Evolutionary conservation across 2,888 invertebrate species (phyloP).

Genomic region (Poecilobothrus nobilitatus): DNA sequence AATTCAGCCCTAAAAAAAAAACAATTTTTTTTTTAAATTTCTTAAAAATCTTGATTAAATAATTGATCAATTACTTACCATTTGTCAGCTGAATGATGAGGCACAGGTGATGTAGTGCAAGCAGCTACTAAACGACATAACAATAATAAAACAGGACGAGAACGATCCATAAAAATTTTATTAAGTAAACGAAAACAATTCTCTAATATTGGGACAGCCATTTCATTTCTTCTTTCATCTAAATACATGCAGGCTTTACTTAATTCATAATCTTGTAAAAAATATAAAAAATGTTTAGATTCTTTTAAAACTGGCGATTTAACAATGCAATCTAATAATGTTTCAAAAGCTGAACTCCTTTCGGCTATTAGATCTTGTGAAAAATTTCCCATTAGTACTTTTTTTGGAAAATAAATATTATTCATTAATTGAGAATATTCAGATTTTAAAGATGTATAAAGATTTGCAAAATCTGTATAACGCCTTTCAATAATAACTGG

Average conservation of each 20-base stretch:
- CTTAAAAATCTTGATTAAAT: no score
- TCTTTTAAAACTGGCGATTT: constrained; percentile 51
- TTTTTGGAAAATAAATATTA: constrained; percentile 56
- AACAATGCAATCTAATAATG: constrained; percentile 51
- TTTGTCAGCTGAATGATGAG: constrained; percentile 53
- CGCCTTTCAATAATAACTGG: constrained; percentile 60
- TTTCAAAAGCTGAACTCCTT: constrained; percentile 57
- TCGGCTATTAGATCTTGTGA: constrained; percentile 56
- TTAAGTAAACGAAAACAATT: constrained; percentile 58
- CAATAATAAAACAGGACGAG: constrained; percentile 56
- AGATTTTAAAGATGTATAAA: constrained; percentile 55
- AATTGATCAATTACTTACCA: constrained; percentile 52
- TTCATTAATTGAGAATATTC: constrained; percentile 50
- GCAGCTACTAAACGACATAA: constrained; percentile 60
- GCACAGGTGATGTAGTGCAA: constrained; percentile 45
- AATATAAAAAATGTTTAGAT: constrained; percentile 50
- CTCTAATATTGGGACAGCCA: constrained; percentile 57
- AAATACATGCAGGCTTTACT: constrained; percentile 51
- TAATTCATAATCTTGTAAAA: constrained; percentile 59
- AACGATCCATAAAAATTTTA: constrained; percentile 56
- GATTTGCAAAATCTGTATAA: constrained; percentile 61
- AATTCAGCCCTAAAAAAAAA: constrained; percentile 39
- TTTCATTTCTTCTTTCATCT: constrained; percentile 50
- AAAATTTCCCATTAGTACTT: constrained; percentile 63
- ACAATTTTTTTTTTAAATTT: neutral